Conservation (phyloP, 2,797 vertebrate genomes). For the Acipenser oxyrinchus region DNA sequence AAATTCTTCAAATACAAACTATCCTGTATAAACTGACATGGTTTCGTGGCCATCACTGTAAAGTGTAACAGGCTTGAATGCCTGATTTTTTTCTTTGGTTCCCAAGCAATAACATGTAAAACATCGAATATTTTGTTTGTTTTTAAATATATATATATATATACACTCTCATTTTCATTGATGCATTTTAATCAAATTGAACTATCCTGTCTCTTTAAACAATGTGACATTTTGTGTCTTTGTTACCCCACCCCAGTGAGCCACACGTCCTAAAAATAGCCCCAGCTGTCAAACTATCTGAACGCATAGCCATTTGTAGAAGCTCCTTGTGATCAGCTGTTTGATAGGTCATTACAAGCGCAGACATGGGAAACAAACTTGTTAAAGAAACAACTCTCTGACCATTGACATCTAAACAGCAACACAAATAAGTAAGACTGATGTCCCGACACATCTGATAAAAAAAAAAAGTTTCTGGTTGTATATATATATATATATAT, state of each 20-base stretch:
- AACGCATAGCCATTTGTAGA: conserved; percentile 77
- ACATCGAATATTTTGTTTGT: too few relatives aligned
- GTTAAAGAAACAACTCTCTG: conserved; percentile 23
- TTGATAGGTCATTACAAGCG: conserved; percentile 38
- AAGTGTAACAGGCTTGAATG: too few relatives aligned
- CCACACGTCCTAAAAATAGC: conserved; percentile 81
- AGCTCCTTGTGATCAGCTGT: conserved; percentile 50
- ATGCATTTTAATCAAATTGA: too few relatives aligned
- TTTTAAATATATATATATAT: too few relatives aligned
- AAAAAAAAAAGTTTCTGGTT: too few relatives aligned
- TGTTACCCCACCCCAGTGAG: conserved; percentile 54
- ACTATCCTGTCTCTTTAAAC: conserved; percentile 38
- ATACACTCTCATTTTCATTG: too few relatives aligned
- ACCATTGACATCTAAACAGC: background rate
- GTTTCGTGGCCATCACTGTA: too few relatives aligned
- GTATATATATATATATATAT: too few relatives aligned
- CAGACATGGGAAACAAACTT: conserved; percentile 20
- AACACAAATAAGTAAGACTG: background rate
- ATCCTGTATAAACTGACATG: too few relatives aligned
- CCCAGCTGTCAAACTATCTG: conserved; percentile 86
- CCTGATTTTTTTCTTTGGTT: too few relatives aligned
- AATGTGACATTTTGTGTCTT: conserved; percentile 59
- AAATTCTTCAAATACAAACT: too few relatives aligned
- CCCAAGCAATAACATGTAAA: too few relatives aligned
- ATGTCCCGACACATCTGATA: background rate